Evolutionary conservation across 2,113 vertebrate species (phyloP).

Genomic region (Leucopsar rothschildi): DNA sequence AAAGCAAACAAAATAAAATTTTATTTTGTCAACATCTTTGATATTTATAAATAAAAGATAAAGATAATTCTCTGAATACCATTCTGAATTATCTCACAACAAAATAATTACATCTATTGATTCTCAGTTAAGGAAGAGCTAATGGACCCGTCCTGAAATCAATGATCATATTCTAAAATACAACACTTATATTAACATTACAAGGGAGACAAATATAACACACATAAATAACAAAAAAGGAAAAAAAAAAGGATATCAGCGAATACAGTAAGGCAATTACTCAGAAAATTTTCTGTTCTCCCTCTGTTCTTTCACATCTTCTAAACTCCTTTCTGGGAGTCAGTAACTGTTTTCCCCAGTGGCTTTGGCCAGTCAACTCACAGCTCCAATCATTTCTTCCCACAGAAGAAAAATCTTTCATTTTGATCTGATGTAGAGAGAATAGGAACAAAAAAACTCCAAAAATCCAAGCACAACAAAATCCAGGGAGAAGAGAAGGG

Average conservation of each 20-base stretch:
- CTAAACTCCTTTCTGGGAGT: not conserved
- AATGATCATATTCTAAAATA: not conserved
- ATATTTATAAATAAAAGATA: not conserved
- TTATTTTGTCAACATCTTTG: not conserved
- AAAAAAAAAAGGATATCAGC: not conserved
- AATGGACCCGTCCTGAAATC: not conserved
- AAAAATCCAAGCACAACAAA: not conserved
- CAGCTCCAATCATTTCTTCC: not conserved
- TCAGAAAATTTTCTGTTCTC: not conserved
- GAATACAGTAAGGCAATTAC: not conserved
- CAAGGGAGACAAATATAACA: not conserved
- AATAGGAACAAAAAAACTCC: not conserved
- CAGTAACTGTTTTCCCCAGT: not conserved
- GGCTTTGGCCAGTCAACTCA: not conserved
- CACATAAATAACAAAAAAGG: not conserved
- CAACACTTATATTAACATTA: not conserved
- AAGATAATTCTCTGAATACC: not conserved
- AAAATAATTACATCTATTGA: not conserved
- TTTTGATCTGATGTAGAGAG: not conserved
- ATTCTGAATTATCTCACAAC: not conserved
- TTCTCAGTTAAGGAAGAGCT: not conserved
- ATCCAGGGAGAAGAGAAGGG: rapidly evolving
- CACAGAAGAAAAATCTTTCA: not conserved
- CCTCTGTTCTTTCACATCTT: not conserved
- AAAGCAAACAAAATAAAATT: not conserved